A percentile compares a stretch with the other conserved stretches of the same genome.
Conservation (phyloP, 1,140 invertebrate genomes). For the Hylyphantes graminicola region DNA sequence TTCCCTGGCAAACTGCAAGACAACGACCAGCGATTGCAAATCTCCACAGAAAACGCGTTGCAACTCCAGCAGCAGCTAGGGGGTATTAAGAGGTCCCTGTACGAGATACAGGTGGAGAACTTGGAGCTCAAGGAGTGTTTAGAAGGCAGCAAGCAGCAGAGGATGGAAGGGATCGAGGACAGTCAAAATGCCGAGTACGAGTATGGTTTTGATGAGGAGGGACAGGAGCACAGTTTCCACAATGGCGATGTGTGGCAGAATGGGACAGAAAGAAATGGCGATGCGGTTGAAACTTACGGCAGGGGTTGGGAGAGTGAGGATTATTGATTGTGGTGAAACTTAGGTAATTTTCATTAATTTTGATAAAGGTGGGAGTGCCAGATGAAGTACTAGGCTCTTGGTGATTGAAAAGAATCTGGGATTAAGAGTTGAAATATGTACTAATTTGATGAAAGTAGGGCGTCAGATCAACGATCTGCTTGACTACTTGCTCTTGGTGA, state of each 20-base stretch:
- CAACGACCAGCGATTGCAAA: slow-evolving; percentile 46
- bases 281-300: slow-evolving; percentile 10
- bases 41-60: slow-evolving; percentile 51
- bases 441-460: too few relatives aligned
- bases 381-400: too few relatives aligned
- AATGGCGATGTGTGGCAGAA: slow-evolving; percentile 41
- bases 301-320: slow-evolving; percentile 51
- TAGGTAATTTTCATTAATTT: too few relatives aligned
- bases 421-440: too few relatives aligned
- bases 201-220: background rate
- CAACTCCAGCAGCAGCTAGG: slow-evolving; percentile 48
- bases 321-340: slow-evolving; percentile 11
- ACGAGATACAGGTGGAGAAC: slow-evolving; percentile 55
- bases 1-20: slow-evolving; percentile 41
- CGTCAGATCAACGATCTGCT: too few relatives aligned
- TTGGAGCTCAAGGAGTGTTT: slow-evolving; percentile 51
- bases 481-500: too few relatives aligned
- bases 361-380: background rate
- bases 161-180: slow-evolving; percentile 39
- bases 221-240: slow-evolving; percentile 24
- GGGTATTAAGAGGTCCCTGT: slow-evolving; percentile 50
- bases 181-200: slow-evolving; percentile 39
- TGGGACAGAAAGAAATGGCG: slow-evolving; percentile 11
- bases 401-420: too few relatives aligned
- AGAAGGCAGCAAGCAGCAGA: slow-evolving; percentile 44